These are phyloP conservation scores for Pelecanoides urinatrix DNA, from an alignment of 2,113 vertebrate genomes.

Conservation along the genomic window DNA sequence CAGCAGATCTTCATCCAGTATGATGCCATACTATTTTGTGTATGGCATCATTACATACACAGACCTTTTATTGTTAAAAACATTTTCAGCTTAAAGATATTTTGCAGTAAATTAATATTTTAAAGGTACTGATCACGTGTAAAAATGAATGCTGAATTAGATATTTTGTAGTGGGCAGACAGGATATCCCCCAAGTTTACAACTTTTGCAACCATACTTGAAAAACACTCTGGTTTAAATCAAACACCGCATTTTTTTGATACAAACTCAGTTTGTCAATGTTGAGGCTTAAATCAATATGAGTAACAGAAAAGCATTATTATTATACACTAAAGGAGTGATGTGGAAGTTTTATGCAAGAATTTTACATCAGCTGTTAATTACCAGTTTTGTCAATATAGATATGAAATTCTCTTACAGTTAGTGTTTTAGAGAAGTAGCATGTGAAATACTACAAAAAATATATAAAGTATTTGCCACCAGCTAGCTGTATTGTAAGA, in stretches of 20 bases:
- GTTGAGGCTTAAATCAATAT: neutral
- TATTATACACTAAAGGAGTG: neutral
- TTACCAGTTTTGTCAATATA: neutral
- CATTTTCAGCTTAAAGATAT: neutral
- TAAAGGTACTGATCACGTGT: neutral
- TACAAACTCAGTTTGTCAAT: neutral
- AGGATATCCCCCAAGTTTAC: neutral
- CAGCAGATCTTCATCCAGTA: accelerated
- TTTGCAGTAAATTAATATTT: neutral
- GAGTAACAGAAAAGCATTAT: neutral
- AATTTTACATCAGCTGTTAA: neutral
- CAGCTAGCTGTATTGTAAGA: neutral
- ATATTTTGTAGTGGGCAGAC: neutral
- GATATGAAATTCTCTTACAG: neutral
- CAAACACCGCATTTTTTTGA: neutral
- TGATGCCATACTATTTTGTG: accelerated
- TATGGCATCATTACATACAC: neutral
- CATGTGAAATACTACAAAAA: neutral
- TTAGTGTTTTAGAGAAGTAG: neutral
- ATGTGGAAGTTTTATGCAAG: neutral
- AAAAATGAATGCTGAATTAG: neutral
- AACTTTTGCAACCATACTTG: neutral
- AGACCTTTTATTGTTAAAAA: neutral
- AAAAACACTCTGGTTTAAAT: neutral
- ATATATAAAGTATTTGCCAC: neutral